Percentiles rank a stretch among this genome's conserved stretches.
phyloP scores from a whole-genome alignment of 2,888 invertebrate species.

The Nemapogon koenigi region DNA sequence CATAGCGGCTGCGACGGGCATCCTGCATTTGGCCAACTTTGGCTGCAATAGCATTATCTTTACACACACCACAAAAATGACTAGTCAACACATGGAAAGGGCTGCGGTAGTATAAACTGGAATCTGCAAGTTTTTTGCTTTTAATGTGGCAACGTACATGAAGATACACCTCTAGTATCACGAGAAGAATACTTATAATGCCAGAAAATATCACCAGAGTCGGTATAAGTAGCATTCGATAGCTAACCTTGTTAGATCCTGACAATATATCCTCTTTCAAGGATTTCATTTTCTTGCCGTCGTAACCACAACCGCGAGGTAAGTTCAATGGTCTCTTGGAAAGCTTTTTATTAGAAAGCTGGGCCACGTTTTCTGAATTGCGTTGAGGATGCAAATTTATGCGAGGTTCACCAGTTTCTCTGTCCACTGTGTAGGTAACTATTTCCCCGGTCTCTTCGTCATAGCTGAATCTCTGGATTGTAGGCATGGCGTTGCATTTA shows the following conservation, averaged over 20 bases:
- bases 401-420: conserved; percentile 59
- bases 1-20: conserved; percentile 53
- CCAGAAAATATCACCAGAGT: conserved; percentile 66
- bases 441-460: conserved; percentile 64
- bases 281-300: conserved; percentile 36
- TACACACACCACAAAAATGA: conserved; percentile 73
- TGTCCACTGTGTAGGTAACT: conserved; percentile 39
- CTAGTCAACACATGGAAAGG: conserved; percentile 73
- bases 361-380: conserved; percentile 15
- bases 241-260: conserved; percentile 43
- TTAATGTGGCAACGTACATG: conserved; percentile 74
- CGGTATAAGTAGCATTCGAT: conserved; percentile 65
- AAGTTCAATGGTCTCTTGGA: conserved; percentile 21
- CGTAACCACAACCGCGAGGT: conserved; percentile 32
- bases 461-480: conserved; percentile 28
- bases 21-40: conserved; percentile 71
- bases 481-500: conserved; percentile 19
- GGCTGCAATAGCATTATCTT: conserved; percentile 66
- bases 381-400: conserved; percentile 16
- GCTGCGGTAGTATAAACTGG: conserved; percentile 68
- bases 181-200: conserved; percentile 51
- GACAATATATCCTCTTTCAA: conserved; percentile 41
- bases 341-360: conserved; percentile 8
- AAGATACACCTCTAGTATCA: conserved; percentile 65
- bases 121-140: conserved; percentile 64